Evolutionary conservation across 2,113 vertebrate genomes (phyloP).

Genomic region (Sinocyclocheilus anshuiensis): DNA sequence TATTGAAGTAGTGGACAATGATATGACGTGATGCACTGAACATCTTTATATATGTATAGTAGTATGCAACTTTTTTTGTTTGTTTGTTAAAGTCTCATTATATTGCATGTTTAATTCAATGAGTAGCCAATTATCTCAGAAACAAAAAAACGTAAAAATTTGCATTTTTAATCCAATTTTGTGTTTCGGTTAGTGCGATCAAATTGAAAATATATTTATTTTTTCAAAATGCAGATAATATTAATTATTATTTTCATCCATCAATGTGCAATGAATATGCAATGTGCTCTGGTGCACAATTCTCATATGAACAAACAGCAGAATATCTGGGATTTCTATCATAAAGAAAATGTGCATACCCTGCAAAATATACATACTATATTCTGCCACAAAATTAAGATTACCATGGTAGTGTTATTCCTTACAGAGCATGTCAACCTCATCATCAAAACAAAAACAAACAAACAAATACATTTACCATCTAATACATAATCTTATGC

Average conservation of each 20-base stretch:
- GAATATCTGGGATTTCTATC: neutral
- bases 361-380: neutral
- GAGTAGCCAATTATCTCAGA: neutral
- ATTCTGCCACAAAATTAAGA: neutral
- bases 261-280: neutral
- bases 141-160: neutral
- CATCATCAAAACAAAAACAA: neutral
- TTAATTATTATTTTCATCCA: too few relatives aligned
- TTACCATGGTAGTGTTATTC: neutral
- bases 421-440: neutral
- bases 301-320: neutral
- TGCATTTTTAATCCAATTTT: too few relatives aligned
- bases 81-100: too few relatives aligned
- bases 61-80: too few relatives aligned
- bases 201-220: too few relatives aligned
- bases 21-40: too few relatives aligned
- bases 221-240: too few relatives aligned
- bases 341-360: neutral
- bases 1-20: too few relatives aligned
- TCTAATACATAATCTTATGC: neutral
- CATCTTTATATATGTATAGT: too few relatives aligned
- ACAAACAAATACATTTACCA: neutral
- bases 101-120: neutral
- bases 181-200: too few relatives aligned
- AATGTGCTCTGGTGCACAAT: neutral